Evolutionary conservation across 2,797 vertebrate genomes (phyloP), one percentile per base, ranked within the genome.

Genomic region (Darevskia nairensis): DNA sequence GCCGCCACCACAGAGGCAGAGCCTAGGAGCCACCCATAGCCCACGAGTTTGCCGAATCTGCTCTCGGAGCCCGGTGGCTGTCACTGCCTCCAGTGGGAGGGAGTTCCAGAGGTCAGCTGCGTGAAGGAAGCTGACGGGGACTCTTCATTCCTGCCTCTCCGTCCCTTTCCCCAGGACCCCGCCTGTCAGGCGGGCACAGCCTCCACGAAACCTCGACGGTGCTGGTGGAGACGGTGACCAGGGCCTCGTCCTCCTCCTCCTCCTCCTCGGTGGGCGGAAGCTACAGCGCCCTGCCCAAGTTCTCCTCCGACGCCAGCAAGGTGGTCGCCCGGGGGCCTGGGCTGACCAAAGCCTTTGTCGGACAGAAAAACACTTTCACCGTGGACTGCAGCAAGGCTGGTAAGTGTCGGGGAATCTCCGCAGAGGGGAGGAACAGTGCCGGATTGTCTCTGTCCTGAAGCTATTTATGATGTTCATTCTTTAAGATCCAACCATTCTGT

Each of bases 381-480:
- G 98, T 99, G 2, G 98, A 99, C 96, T 99, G 98, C 97, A 98
- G 98, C 97, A 98, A 98, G 97, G 98, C 98, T 89, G 98, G 98
- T 98, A 80, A n/a, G 80, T 15, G 4, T 11, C 15, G 0, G 0
- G 21, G 8, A 5, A 1, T 23, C 59, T 61, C 59, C 39, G 39
- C 3, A 39, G 39, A 39, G 39, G 39, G 39, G 3, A 39, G 39
- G 39, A 39, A 4, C 39, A 39, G 39, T 39, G 39, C 39, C 39
- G 4, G 39, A 39, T 39, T 39, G 3, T 39, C 39, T 39, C 39
- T 39, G 39, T 55, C 50, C 3, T 3, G 50, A 13, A 55, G 50
- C 50, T 55, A 55, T 9, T 13, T 55, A 55, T 15, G 50, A 55
- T 55, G 50, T 55, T 15, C 50, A 55, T 55, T 55, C 50, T 55